Base-by-base conservation (phyloP, 2,797 vertebrate species). In the Esox masquinongy region DNA sequence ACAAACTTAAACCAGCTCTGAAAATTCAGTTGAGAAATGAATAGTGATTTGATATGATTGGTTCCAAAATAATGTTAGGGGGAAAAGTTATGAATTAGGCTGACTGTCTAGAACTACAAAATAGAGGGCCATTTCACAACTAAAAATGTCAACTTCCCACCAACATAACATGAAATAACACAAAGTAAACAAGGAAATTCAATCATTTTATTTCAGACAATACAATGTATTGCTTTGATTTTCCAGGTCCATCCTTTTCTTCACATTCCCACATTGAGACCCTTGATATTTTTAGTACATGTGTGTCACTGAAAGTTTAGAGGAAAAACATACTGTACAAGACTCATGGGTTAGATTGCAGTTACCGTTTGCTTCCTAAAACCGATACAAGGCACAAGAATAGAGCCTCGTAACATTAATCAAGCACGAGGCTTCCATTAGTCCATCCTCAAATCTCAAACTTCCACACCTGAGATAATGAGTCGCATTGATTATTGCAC, bases 271-370 rank as follows among this genome's bases (percentile, higher is more conserved):
- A 79, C 47, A 78, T 67, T 74, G 19, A 79, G n/a, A 31, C 24
- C 69, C 2, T 29, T 34, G 73, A 67, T 9, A 36, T 66, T 83
- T 17, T 31, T 77, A 19, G 31, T 11, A 31, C 64, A 71, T 1
- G 0, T 39, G 9, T 22, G n/a, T 79, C 50, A 79, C 66, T 78
- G 75, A 39, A 87, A 83, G 77, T 82, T 84, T 66, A 77, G 17
- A 59, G 69, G 26, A 79, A n/a, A 5, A 22, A 80, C 24, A 26
- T 12, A 29, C 1, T 61, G 79, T 68, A 82, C 69, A 72, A 67
- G 72, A 67, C 26, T 67, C 15, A 36, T 34, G 15, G 31, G 43
- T 74, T 71, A n/a, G 39, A 51, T 16, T 72, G 79, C n/a, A 72
- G 70, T 80, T 68, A 71, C 73, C 68, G 43, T 70, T 24, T 70